Conservation (phyloP, 2,888 invertebrate species). For the Brenthis ino region DNA sequence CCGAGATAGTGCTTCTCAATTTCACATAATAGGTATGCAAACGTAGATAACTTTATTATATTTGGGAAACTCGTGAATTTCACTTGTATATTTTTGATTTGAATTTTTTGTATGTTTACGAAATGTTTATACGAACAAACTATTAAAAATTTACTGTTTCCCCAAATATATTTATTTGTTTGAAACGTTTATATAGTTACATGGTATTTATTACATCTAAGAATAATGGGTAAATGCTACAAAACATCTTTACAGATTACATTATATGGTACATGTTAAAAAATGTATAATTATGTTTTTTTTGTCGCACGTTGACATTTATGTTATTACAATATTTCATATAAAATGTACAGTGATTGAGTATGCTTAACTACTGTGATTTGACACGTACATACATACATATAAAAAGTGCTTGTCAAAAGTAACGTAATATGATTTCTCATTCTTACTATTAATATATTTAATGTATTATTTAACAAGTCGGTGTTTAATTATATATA, state of each 20-base stretch:
- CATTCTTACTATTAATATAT: conserved; percentile 1
- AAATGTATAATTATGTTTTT: conserved; percentile 14
- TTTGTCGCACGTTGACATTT: not conserved
- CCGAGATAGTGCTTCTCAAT: conserved; percentile 18
- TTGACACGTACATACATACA: not conserved
- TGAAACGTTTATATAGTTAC: not conserved
- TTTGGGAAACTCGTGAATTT: conserved; percentile 2
- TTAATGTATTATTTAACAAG: not conserved
- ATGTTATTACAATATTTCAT: not conserved
- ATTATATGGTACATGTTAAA: conserved; percentile 4
- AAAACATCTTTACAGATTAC: conserved; percentile 14
- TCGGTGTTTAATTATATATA: not conserved
- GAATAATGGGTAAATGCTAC: conserved; percentile 18
- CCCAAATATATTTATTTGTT: not conserved
- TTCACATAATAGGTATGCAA: not conserved
- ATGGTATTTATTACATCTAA: conserved; percentile 6
- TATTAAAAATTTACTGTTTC: not conserved
- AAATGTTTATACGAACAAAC: not conserved
- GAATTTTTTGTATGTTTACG: not conserved
- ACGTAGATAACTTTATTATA: not conserved
- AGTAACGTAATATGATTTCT: not conserved
- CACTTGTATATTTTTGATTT: not conserved
- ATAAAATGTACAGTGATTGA: conserved; percentile 7
- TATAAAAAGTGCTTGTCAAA: conserved; percentile 8
- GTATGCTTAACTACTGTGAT: not conserved